Evolutionary conservation across 2,113 vertebrate genomes (phyloP), one percentile per base, ranked within the genome.

Genomic region (Archilochus colubris): DNA sequence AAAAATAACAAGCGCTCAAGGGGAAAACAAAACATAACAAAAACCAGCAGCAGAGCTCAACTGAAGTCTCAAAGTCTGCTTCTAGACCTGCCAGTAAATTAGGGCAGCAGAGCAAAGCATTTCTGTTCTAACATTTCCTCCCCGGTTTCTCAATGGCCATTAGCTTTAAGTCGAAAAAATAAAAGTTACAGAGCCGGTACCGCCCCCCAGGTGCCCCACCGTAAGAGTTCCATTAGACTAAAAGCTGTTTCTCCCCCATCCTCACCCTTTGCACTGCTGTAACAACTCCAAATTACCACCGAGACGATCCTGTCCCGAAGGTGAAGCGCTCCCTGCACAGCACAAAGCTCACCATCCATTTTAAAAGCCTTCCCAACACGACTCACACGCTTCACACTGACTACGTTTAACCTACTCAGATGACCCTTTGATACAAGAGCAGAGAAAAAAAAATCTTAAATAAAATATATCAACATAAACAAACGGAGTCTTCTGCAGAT

Each of bases 321-420:
- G 74, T 5, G 67, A 57, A 63, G 80, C 33, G 3, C n/a, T 76
- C 36, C 72, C 59, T 2, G 59, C 6, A 31, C 54, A 18, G 50
- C 87, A 94, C 86, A 96, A 92, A 93, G 86, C 89, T 89, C 88
- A 84, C 82, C 94, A 91, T 89, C 88, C 91, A 92, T 82, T 88
- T 93, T 79, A 89, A 54, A 44, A 62, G 33, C 81, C 80, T 43
- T 58, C 27, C 74, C 78, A 4, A 25, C 46, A 62, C 68, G 40
- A 81, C 84, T 88, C 24, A 77, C 17, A 54, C 4, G 19, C 77
- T 25, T 4, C 22, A 14, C 20, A 48, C 57, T 84, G 9, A 38
- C 1, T 11, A n/a, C 50, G 5, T 54, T 82, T 36, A 92, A 86
- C 77, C 86, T 67, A 36, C 84, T 70, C 87, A 2, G 69, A 55